These are phyloP conservation scores for Uromys caudimaculatus DNA, from an alignment of 2,797 vertebrate species.

Conservation along the genomic window DNA sequence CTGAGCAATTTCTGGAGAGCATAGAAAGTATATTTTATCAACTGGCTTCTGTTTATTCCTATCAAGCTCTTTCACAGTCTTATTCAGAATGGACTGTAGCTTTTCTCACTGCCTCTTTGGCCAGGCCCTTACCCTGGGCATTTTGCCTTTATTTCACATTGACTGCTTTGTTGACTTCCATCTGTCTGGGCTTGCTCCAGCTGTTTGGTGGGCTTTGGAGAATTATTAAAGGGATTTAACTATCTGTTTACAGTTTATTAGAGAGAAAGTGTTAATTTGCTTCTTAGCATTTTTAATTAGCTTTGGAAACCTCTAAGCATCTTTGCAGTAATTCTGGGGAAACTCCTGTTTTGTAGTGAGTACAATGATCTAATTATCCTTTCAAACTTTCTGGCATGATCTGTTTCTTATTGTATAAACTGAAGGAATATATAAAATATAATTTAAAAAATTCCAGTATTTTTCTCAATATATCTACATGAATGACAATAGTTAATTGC, in stretches of 20 bases:
- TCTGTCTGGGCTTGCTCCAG: constrained; percentile 59
- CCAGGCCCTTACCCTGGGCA: neutral
- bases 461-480: neutral
- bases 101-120: neutral
- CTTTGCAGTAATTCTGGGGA: constrained; percentile 68
- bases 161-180: constrained; percentile 45
- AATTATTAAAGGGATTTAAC: constrained; percentile 77
- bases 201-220: constrained; percentile 66
- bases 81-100: neutral
- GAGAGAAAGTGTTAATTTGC: constrained; percentile 77
- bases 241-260: constrained; percentile 79
- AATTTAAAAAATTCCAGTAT: neutral
- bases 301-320: constrained; percentile 76
- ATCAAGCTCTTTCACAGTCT: neutral
- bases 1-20: neutral
- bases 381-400: constrained; percentile 55
- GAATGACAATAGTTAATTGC: neutral
- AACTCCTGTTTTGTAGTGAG: constrained; percentile 58
- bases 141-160: constrained; percentile 37
- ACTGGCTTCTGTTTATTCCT: neutral
- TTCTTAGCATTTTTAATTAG: constrained; percentile 78
- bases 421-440: neutral
- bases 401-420: constrained; percentile 9
- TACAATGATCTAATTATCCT: constrained; percentile 68
- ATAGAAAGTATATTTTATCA: neutral